phyloP scores from a whole-genome alignment of 2,113 vertebrate species.

The Laticauda laticaudata region DNA sequence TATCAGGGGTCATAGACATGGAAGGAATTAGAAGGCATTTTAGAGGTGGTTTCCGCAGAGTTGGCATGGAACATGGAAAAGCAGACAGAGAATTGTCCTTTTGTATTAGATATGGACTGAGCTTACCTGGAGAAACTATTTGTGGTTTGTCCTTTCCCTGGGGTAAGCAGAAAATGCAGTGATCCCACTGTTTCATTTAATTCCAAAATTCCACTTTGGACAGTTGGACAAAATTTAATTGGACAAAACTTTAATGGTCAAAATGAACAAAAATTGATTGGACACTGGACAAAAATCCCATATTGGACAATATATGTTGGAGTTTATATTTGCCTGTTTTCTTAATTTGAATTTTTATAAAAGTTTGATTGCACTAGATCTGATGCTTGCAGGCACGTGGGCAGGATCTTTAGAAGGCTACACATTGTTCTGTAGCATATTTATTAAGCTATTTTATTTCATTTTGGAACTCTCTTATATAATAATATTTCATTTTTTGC shows the following conservation, averaged over 20 bases:
- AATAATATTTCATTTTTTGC: not conserved
- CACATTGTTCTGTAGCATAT: constrained; percentile 12
- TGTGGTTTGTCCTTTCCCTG: not conserved
- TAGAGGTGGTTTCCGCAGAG: not conserved
- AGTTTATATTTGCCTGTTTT: constrained; percentile 27
- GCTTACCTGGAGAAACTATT: not conserved
- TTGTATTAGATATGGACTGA: not conserved
- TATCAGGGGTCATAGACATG: not conserved
- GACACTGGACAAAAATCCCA: not conserved
- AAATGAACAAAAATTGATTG: not conserved
- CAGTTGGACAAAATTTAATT: not conserved
- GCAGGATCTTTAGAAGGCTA: constrained; percentile 27
- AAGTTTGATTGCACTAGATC: not conserved
- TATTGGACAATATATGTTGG: constrained; percentile 28
- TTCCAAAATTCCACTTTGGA: constrained; percentile 30
- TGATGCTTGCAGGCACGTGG: constrained; percentile 25
- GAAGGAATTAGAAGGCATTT: not conserved
- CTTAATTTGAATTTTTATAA: not conserved
- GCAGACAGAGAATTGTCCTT: not conserved
- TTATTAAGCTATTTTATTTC: not conserved
- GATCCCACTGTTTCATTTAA: constrained; percentile 35
- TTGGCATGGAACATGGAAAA: not conserved
- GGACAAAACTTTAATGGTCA: not conserved
- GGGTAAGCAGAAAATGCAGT: not conserved
- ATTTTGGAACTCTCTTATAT: not conserved